A percentile compares a stretch with the other conserved stretches of the same genome.
phyloP scores from a whole-genome alignment of 2,888 invertebrate genomes.

The Cheilosia pagana region DNA sequence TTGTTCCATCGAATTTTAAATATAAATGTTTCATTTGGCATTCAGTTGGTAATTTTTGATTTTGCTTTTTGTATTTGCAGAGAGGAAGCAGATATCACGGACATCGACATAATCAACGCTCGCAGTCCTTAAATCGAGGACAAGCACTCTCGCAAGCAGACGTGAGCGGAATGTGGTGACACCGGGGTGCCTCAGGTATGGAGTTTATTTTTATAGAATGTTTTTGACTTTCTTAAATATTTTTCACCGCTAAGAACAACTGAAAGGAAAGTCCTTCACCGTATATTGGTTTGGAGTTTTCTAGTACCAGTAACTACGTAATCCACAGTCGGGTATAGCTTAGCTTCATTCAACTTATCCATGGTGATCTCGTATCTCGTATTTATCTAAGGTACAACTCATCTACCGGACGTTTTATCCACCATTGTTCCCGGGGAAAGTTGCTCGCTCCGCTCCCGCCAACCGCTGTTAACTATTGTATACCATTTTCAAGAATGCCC shows the following conservation, averaged over 20 bases:
- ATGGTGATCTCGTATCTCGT: too few relatives aligned
- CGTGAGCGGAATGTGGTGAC: conserved; percentile 90
- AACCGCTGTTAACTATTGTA: too few relatives aligned
- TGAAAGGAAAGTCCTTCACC: background rate
- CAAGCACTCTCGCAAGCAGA: conserved; percentile 88
- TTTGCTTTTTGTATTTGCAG: conserved; percentile 82
- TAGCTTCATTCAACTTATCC: too few relatives aligned
- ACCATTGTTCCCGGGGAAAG: too few relatives aligned
- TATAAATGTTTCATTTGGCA: conserved; percentile 16
- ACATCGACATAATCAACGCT: conserved; percentile 88
- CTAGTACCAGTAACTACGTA: too few relatives aligned
- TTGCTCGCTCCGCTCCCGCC: too few relatives aligned
- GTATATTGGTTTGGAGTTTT: too few relatives aligned
- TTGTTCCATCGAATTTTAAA: conserved; percentile 22
- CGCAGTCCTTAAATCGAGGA: conserved; percentile 90
- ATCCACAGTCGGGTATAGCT: too few relatives aligned
- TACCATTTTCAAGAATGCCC: too few relatives aligned
- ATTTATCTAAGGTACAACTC: too few relatives aligned
- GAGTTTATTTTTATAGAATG: background rate
- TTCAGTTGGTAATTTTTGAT: background rate
- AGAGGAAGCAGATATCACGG: conserved; percentile 86
- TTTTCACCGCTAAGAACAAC: background rate
- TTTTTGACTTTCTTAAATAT: background rate
- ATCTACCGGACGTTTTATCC: too few relatives aligned
- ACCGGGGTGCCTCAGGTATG: conserved; percentile 89